Evolutionary conservation across 2,113 vertebrate species (phyloP).

Genomic region (Equus przewalskii): DNA sequence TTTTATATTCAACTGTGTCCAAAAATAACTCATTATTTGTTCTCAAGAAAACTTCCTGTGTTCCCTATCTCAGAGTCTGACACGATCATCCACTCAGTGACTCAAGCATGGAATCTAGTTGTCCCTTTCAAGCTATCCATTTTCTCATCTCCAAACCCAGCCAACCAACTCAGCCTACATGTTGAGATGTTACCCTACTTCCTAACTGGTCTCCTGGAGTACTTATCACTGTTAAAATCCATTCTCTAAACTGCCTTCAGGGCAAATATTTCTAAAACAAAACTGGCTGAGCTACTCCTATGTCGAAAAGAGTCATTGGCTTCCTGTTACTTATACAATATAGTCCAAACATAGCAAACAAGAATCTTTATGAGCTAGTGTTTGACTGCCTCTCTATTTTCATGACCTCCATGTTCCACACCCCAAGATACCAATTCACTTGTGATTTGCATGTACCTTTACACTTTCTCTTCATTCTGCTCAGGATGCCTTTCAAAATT

Average conservation of each 20-base stretch:
- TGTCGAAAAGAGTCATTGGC: background rate
- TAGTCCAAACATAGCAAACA: background rate
- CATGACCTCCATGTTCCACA: background rate
- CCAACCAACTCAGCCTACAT: background rate
- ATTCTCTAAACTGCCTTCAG: background rate
- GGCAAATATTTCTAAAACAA: slow-evolving; percentile 9
- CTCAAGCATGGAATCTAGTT: background rate
- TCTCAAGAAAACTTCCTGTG: background rate
- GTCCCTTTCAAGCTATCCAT: background rate
- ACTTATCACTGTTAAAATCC: background rate
- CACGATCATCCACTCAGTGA: background rate
- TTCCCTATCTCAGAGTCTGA: background rate
- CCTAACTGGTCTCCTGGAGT: background rate
- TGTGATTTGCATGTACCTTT: background rate
- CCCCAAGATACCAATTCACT: background rate
- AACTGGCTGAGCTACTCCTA: background rate
- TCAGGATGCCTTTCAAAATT: background rate
- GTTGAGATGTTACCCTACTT: background rate
- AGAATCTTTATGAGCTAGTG: background rate
- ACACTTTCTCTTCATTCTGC: background rate
- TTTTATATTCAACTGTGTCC: background rate
- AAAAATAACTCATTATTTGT: background rate
- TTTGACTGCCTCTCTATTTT: background rate
- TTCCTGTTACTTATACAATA: background rate
- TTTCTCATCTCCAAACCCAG: background rate